Evolutionary conservation across 2,797 vertebrate genomes (phyloP), one percentile per base, ranked within the genome.

Genomic region (Tragelaphus eurycerus): DNA sequence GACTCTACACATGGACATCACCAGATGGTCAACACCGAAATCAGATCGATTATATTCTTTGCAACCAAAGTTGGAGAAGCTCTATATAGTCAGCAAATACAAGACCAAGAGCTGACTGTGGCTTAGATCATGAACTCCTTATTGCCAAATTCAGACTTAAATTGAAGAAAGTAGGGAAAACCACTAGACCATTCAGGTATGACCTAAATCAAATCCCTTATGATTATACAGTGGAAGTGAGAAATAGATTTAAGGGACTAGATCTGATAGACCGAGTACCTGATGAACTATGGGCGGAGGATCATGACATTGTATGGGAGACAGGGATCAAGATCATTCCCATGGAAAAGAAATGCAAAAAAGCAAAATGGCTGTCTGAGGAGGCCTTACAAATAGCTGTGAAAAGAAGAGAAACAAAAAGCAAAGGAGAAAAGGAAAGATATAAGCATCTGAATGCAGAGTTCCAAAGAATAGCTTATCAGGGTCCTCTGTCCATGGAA

Each of bases 301-400:
- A 1, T 71, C 1, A 0, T 67, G 1, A 6, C n/a, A 12, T 21
- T 67, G 4, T 34, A 71, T 9, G 21, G 10, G 10, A 10, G 1
- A 34, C 17, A 12, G n/a, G 17, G n/a, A 38, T 71, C n/a, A 38
- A 38, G n/a, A 71, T 17, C n/a, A 71, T 71, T n/a, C 17, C 2
- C n/a, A 12, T 38, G 64, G 34, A 38, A 71, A 34, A 12, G 9
- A 71, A 71, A 71, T 38, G 64, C 17, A 38, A 71, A 38, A 71
- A 71, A 34, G 64, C 17, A 71, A 71, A 71, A 71, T 71, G 64
- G 9, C n/a, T 38, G 10, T 71, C 64, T 38, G n/a, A 23, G n/a
- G 10, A 71, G 19, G 64, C 19, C n/a, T 71, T 71, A 38, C 19
- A 71, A 38, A 71, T 71, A 71, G n/a, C n/a, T 38, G 17, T 38